Evolutionary conservation across 1,140 invertebrate genomes (phyloP), one percentile per base, ranked within the genome.

Genomic region (Conus betulinus): DNA sequence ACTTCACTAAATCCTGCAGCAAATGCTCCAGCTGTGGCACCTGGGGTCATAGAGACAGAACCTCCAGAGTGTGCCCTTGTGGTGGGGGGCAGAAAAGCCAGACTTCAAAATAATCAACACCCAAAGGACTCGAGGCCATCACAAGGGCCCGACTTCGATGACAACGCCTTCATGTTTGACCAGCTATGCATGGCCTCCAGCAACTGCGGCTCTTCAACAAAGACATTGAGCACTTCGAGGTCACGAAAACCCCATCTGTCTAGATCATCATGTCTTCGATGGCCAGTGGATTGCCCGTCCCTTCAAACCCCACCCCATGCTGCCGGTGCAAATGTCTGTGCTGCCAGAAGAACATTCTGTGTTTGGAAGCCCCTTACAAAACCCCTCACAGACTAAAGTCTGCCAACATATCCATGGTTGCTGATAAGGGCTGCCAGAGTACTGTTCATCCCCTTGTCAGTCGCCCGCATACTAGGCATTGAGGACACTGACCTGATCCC

Each of bases 1-100:
- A 90, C 74, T 90, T 39, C 52, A 88, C 83, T 11, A 60, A 63
- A 17, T 88, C n/a, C n/a, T 88, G 87, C 60, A 90, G 86, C 74
- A 90, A 90, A 71, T 90, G 89, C n/a, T 63, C 83, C 10, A 82
- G 67, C 13, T 88, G 89, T 79, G 74, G 89, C 51, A 52, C 39
- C 82, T 84, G 82, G 82, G 82, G 82, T 55, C 82, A 84, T 52
- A 84, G 82, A 55, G 82, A 84, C 82, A 52, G 55, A 27, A 25
- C 85, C 76, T 57, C 60, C n/a, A 51, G 89, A n/a, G 52, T 91
- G 89, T 71, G 89, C 89, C 5, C 52, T 78, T n/a, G 82, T 57
- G 57, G 83, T 87, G 13, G 88, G 13, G 88, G 88, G 88, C 13
- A 86, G 25, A 81, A 83, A 85, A 60, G 20, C 79, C 81, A 27